Percentiles rank a stretch among this genome's conserved stretches.
These are phyloP conservation scores for Leptodactylus fuscus DNA, from an alignment of 2,113 vertebrate genomes.

Conservation along the genomic window DNA sequence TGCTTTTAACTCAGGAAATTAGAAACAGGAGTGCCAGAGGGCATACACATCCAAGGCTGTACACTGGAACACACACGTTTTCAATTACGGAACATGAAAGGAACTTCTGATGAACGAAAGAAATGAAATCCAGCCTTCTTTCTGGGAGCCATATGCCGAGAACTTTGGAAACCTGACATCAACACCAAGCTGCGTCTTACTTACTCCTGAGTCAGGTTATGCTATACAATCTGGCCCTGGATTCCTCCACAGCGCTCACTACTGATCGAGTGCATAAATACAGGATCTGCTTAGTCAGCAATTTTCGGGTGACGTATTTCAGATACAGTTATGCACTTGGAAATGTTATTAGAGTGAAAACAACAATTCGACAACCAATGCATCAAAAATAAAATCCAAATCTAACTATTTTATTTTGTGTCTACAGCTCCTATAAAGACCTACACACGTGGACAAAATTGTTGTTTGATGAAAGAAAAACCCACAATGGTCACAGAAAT, in stretches of 20 bases:
- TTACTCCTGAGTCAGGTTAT: conserved; percentile 56
- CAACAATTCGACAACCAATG: neutral
- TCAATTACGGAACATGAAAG: conserved; percentile 92
- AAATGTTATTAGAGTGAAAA: neutral
- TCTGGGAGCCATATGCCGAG: conserved; percentile 78
- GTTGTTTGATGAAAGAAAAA: too few relatives aligned
- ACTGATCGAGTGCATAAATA: neutral
- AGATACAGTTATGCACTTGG: neutral
- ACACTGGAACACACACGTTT: conserved; percentile 82
- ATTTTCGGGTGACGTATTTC: neutral
- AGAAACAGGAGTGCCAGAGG: conserved; percentile 95
- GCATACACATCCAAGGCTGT: conserved; percentile 83
- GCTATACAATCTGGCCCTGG: conserved; percentile 62
- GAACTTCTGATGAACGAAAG: conserved; percentile 85
- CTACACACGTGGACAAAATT: too few relatives aligned
- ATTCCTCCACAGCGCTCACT: neutral
- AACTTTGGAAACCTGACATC: conserved; percentile 64
- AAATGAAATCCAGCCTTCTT: conserved; percentile 78
- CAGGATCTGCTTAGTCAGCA: conserved; percentile 33
- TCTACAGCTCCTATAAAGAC: too few relatives aligned
- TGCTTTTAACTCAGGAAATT: conserved; percentile 98
- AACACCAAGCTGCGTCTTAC: conserved; percentile 17
- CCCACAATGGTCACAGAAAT: too few relatives aligned
- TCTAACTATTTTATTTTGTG: too few relatives aligned
- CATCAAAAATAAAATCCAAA: neutral